These are phyloP conservation scores for Homarus gammarus DNA, from an alignment of 2,888 invertebrate species.

Conservation along the genomic window DNA sequence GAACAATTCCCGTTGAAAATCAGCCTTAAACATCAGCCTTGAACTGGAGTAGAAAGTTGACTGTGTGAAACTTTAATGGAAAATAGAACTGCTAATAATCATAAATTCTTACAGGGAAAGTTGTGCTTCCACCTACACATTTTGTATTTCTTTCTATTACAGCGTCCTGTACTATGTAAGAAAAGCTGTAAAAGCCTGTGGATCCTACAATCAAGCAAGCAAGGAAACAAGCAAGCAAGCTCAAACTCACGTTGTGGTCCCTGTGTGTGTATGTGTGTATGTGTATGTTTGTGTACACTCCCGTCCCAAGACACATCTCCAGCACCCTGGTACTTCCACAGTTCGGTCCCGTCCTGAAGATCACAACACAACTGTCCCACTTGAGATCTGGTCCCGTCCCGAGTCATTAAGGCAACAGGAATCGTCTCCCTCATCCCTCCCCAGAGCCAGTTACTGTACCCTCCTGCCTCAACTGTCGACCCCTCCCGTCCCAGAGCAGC, in stretches of 20 bases:
- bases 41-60: neutral
- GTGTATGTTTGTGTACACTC: too few species aligned
- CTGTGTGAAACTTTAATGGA: neutral
- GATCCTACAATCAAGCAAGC: conserved; percentile 6
- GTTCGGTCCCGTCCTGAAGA: neutral
- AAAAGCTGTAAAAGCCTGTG: neutral
- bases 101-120: too few species aligned
- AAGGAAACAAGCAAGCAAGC: neutral
- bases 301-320: conserved; percentile 23
- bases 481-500: neutral
- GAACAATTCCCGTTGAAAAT: neutral
- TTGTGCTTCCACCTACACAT: neutral
- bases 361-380: neutral
- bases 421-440: neutral
- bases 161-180: conserved; percentile 14
- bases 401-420: neutral
- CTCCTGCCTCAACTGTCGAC: neutral
- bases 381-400: conserved; percentile 1
- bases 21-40: neutral
- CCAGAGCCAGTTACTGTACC: neutral
- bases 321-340: neutral
- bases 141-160: conserved; percentile 1
- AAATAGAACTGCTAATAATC: too few species aligned
- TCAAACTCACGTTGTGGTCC: conserved; percentile 6
- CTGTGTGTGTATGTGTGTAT: too few species aligned